Evolutionary conservation across 2,888 invertebrate genomes (phyloP).

Genomic region (Cyaniris semiargus): DNA sequence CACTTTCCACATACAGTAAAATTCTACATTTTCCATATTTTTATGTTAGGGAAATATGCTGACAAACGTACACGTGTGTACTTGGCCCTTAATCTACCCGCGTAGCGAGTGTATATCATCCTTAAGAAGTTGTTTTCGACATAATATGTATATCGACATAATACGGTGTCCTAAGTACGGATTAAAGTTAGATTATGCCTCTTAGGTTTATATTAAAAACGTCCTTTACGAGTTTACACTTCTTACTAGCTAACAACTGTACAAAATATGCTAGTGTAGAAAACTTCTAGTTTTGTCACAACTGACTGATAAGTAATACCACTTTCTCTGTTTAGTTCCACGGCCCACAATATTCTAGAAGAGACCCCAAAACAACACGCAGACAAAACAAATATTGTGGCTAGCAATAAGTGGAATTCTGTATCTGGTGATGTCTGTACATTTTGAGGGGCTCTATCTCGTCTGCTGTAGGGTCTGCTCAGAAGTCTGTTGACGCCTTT

Average conservation of each 20-base stretch:
- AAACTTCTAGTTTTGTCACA: neutral
- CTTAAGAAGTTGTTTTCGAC: neutral
- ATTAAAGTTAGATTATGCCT: neutral
- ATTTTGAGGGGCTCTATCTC: neutral
- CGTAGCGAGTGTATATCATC: neutral
- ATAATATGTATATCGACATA: constrained; percentile 8
- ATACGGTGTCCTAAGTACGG: neutral
- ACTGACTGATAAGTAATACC: neutral
- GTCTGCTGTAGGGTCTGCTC: neutral
- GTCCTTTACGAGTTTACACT: neutral
- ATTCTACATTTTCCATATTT: too few species aligned
- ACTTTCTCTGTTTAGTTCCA: neutral
- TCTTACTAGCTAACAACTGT: neutral
- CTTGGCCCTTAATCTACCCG: neutral
- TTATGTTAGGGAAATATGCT: too few species aligned
- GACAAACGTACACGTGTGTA: neutral
- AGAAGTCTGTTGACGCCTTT: too few species aligned
- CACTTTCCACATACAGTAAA: too few species aligned
- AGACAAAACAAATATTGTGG: neutral
- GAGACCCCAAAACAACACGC: neutral
- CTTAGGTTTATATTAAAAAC: neutral
- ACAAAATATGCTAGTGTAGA: constrained; percentile 2
- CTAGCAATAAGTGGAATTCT: too few species aligned
- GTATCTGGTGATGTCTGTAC: neutral
- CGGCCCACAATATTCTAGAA: neutral